Evolutionary conservation across 2,113 vertebrate genomes (phyloP).

Genomic region (Entosphenus tridentatus): DNA sequence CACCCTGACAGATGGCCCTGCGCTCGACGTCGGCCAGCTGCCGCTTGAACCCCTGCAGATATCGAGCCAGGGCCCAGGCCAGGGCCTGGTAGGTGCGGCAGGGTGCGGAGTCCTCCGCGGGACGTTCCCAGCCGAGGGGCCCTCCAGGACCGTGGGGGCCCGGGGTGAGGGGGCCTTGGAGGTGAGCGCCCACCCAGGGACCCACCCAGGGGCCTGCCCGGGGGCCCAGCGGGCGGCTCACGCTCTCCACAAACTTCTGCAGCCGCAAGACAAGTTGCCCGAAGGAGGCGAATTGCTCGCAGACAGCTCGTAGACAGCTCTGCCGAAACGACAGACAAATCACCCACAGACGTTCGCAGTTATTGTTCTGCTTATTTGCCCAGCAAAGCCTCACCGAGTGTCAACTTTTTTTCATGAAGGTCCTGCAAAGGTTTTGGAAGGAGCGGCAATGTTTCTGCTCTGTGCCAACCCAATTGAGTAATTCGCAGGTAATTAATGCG

Average conservation of each 20-base stretch:
- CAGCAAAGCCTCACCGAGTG: too few species aligned
- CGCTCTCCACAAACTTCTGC: conserved; percentile 88
- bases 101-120: conserved; percentile 19
- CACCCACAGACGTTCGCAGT: too few species aligned
- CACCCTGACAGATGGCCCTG: conserved; percentile 12
- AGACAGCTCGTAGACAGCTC: conserved; percentile 58
- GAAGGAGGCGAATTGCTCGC: conserved; percentile 68
- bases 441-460: too few species aligned
- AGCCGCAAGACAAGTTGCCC: conserved; percentile 71
- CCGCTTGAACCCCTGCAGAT: conserved; percentile 69
- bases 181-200: too few species aligned
- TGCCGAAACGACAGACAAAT: conserved; percentile 14
- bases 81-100: conserved; percentile 95
- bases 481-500: too few species aligned
- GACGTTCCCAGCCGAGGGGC: too few species aligned
- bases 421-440: too few species aligned
- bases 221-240: conserved; percentile 21
- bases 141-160: background rate
- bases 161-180: background rate
- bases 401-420: too few species aligned
- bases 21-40: conserved; percentile 66
- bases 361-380: too few species aligned
- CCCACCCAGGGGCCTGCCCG: too few species aligned
- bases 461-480: too few species aligned
- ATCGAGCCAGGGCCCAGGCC: conserved; percentile 86